Conservation (phyloP, 1,140 invertebrate species). For the Drosophila albomicans region DNA sequence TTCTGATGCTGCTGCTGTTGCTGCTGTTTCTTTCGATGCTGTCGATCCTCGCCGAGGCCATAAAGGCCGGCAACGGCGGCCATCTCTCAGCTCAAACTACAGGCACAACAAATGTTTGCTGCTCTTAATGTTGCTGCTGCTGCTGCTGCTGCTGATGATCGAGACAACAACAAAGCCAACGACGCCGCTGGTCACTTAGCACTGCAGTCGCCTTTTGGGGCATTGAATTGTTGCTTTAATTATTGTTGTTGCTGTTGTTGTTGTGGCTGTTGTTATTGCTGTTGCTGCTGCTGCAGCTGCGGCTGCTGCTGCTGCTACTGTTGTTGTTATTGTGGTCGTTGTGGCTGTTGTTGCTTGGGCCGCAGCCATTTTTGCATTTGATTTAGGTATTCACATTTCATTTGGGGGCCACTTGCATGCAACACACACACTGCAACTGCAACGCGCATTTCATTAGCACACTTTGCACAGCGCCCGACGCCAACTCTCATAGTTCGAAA, state of each 20-base stretch:
- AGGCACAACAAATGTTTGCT: too few relatives aligned
- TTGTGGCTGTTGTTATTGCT: conserved; percentile 1
- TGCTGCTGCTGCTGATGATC: conserved; percentile 17
- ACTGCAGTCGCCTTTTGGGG: conserved; percentile 26
- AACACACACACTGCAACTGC: conserved; percentile 22
- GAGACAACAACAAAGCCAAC: conserved; percentile 17
- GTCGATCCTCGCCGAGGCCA: conserved; percentile 83
- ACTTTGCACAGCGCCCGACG: conserved; percentile 1
- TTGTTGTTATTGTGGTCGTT: conserved; percentile 13
- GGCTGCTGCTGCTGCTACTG: conserved; percentile 9
- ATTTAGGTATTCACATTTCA: conserved; percentile 30
- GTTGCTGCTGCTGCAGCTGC: conserved; percentile 17
- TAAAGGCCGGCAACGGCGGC: conserved; percentile 84
- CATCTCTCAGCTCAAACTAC: conserved; percentile 61
- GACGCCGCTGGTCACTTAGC: conserved; percentile 29
- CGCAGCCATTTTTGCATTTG: conserved; percentile 41
- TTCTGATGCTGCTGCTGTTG: conserved; percentile 82
- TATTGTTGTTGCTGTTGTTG: conserved; percentile 17
- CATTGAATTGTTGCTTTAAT: conserved; percentile 32
- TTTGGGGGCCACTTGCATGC: conserved; percentile 21
- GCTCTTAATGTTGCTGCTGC: conserved; percentile 12
- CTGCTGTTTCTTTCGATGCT: conserved; percentile 83
- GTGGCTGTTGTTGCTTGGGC: conserved; percentile 15
- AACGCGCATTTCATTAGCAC: conserved; percentile 21
- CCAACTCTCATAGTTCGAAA: not conserved